Percentiles rank a stretch among this genome's conserved stretches.
Evolutionary conservation across 2,888 invertebrate genomes (phyloP).

Genomic region (Drosophila pseudotakahashii): DNA sequence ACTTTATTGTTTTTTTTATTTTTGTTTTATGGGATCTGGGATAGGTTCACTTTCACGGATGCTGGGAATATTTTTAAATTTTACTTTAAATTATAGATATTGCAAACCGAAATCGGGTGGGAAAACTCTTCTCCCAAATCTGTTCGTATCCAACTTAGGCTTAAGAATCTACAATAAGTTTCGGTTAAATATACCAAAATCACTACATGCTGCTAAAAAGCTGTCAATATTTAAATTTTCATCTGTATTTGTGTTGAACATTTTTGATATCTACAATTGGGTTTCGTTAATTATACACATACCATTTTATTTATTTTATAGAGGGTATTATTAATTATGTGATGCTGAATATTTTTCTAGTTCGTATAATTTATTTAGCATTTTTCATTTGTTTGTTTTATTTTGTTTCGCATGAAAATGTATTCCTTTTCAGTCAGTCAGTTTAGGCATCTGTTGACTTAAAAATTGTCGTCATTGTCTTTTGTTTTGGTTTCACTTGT

Average conservation of each 20-base stretch:
- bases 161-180: conserved; percentile 45
- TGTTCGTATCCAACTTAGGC: conserved; percentile 3
- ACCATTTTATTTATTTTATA: conserved; percentile 32
- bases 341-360: conserved; percentile 65
- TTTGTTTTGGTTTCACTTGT: conserved; percentile 53
- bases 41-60: neutral
- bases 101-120: conserved; percentile 2
- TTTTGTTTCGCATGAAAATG: conserved; percentile 49
- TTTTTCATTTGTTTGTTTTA: conserved; percentile 33
- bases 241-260: conserved; percentile 52
- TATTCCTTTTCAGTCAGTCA: conserved; percentile 69
- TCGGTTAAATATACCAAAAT: conserved; percentile 74
- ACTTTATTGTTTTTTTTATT: neutral
- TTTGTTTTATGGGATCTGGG: neutral
- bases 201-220: conserved; percentile 79
- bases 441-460: conserved; percentile 80
- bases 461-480: conserved; percentile 78
- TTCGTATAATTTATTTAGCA: conserved; percentile 43
- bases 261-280: conserved; percentile 69
- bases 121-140: neutral
- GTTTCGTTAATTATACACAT: conserved; percentile 57
- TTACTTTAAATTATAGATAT: neutral
- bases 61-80: neutral
- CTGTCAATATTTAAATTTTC: conserved; percentile 50
- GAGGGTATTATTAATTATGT: conserved; percentile 39